These are phyloP conservation scores for Allacma fusca DNA, from an alignment of 2,888 invertebrate genomes.

Conservation along the genomic window DNA sequence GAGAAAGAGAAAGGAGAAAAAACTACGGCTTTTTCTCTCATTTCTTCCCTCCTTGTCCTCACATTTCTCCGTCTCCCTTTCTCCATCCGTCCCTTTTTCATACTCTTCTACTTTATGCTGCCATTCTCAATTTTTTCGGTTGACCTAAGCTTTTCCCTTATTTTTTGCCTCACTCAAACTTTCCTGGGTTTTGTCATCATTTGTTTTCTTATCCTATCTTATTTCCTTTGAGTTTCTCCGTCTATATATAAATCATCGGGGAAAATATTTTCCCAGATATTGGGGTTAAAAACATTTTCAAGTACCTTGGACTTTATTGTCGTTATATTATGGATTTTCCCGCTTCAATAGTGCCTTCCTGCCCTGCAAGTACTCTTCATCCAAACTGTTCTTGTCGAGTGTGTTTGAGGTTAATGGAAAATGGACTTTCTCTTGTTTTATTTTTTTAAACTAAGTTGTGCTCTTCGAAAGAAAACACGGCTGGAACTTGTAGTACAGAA, in stretches of 20 bases:
- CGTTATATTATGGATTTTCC: too few species aligned
- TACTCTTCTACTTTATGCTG: constrained; percentile 1
- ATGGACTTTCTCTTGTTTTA: too few species aligned
- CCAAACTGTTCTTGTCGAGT: too few species aligned
- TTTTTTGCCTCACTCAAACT: constrained; percentile 3
- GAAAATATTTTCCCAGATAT: not conserved
- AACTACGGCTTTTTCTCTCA: not conserved
- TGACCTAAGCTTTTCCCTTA: constrained; percentile 12
- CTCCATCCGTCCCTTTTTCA: constrained; percentile 30
- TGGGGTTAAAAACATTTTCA: not conserved
- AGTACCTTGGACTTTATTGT: not conserved
- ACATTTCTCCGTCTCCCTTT: constrained; percentile 22
- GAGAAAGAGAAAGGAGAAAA: not conserved
- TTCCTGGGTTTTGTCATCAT: constrained; percentile 1
- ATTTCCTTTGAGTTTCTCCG: not conserved
- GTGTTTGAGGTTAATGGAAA: too few species aligned
- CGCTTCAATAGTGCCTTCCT: too few species aligned
- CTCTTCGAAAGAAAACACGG: too few species aligned
- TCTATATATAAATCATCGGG: constrained; percentile 6
- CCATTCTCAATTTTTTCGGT: not conserved
- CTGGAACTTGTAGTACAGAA: too few species aligned
- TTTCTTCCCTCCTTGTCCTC: constrained; percentile 10
- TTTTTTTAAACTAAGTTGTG: too few species aligned
- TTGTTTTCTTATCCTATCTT: constrained; percentile 21
- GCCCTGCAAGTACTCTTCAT: too few species aligned